Conservation (phyloP, 1,140 invertebrate species). For the Ceratitis capitata region DNA sequence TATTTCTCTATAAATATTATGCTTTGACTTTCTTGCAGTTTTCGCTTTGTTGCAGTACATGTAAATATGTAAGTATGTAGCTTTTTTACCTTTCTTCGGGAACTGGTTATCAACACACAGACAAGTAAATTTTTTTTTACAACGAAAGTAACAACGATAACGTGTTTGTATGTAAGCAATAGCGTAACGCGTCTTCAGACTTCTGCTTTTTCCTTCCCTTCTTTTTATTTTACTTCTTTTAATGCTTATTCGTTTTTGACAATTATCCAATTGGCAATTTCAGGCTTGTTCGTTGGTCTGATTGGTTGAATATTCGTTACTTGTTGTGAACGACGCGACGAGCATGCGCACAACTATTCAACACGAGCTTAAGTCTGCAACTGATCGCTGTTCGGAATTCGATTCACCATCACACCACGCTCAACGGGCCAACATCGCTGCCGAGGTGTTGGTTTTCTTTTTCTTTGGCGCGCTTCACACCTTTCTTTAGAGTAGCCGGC, state of each 20-base stretch:
- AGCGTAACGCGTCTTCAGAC: neutral
- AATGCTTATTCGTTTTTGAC: constrained; percentile 21
- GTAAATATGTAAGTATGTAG: neutral
- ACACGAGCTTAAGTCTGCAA: constrained; percentile 64
- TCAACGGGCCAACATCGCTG: neutral
- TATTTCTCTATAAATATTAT: neutral
- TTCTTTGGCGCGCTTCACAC: neutral
- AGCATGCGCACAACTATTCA: constrained; percentile 64
- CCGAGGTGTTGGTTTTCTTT: constrained; percentile 24
- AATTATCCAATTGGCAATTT: neutral
- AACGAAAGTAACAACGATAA: neutral
- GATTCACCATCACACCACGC: constrained; percentile 58
- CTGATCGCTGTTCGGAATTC: constrained; percentile 59
- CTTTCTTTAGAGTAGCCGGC: neutral
- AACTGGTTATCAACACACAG: constrained; percentile 11
- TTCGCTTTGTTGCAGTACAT: neutral
- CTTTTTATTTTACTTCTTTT: constrained; percentile 35
- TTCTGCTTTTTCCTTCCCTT: neutral
- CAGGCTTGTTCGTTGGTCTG: constrained; percentile 17
- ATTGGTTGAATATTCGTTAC: neutral
- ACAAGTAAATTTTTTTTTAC: neutral
- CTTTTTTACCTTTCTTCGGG: constrained; percentile 24
- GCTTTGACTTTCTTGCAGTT: constrained; percentile 20
- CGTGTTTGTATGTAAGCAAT: neutral
- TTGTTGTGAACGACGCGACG: constrained; percentile 46